Percentiles rank a stretch among this genome's conserved stretches.
Evolutionary conservation across 2,888 invertebrate genomes (phyloP).

Genomic region (Platycheirus albimanus): DNA sequence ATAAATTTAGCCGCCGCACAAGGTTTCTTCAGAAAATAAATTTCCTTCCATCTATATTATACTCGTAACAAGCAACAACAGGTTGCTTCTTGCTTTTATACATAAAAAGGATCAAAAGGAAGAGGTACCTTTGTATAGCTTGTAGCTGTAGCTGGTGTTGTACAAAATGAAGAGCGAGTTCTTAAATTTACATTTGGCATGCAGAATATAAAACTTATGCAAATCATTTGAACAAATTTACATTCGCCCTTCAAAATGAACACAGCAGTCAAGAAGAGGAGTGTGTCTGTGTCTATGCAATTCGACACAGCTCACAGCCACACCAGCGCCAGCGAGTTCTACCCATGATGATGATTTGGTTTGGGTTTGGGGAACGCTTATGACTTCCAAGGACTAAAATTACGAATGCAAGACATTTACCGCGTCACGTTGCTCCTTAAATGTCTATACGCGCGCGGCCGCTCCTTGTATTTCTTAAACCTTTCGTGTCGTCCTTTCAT

Average conservation of each 20-base stretch:
- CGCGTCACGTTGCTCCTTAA: conserved; percentile 32
- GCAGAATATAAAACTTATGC: conserved; percentile 57
- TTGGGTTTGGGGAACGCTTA: conserved; percentile 17
- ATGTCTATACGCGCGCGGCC: too few relatives aligned
- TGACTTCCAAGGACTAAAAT: conserved; percentile 42
- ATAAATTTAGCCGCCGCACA: conserved; percentile 18
- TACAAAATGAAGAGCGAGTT: conserved; percentile 29
- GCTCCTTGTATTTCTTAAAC: background rate
- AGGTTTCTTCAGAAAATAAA: conserved; percentile 31
- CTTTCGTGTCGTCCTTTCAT: too few relatives aligned
- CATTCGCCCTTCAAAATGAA: conserved; percentile 50
- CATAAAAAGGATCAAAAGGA: background rate
- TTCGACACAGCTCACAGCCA: conserved; percentile 31
- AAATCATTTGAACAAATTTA: conserved; percentile 50
- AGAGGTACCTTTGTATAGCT: too few relatives aligned
- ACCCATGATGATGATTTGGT: too few relatives aligned
- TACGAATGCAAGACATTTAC: conserved; percentile 61
- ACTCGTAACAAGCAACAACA: conserved; percentile 50
- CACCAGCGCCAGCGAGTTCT: too few relatives aligned
- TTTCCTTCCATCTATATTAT: conserved; percentile 16
- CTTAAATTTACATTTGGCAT: conserved; percentile 57
- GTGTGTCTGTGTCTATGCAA: conserved; percentile 8
- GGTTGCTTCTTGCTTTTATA: conserved; percentile 9
- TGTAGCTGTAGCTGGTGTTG: conserved; percentile 9
- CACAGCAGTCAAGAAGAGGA: background rate